Evolutionary conservation across 1,140 invertebrate species (phyloP).

Genomic region (Macrobrachium nipponense): DNA sequence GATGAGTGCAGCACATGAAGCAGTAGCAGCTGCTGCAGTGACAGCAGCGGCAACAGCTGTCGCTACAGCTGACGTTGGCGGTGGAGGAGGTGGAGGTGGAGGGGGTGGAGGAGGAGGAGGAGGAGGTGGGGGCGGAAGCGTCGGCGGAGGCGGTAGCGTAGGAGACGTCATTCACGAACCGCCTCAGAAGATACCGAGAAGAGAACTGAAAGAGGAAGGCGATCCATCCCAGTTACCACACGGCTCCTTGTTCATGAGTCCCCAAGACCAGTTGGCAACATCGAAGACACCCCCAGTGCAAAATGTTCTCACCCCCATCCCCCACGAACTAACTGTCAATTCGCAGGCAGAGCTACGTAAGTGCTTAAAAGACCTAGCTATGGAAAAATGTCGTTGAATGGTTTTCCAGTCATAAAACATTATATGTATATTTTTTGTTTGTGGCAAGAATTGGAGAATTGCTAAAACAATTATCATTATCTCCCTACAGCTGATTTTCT

Average conservation of each 20-base stretch:
- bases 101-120: not conserved
- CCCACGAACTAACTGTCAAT: slow-evolving; percentile 62
- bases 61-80: not conserved
- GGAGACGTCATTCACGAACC: slow-evolving; percentile 19
- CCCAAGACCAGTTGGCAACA: slow-evolving; percentile 49
- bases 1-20: slow-evolving; percentile 56
- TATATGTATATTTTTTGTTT: not conserved
- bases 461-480: not conserved
- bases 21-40: slow-evolving; percentile 28
- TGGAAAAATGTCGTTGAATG: no score
- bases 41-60: slow-evolving; percentile 24
- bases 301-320: slow-evolving; percentile 60
- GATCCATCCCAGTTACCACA: slow-evolving; percentile 31
- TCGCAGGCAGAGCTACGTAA: slow-evolving; percentile 62
- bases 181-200: slow-evolving; percentile 31
- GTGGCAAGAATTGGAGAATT: not conserved
- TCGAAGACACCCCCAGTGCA: slow-evolving; percentile 30
- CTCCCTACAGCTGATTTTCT: slow-evolving; percentile 60
- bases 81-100: slow-evolving; percentile 16
- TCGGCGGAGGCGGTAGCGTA: not conserved
- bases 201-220: slow-evolving; percentile 32
- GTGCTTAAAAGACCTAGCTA: not conserved
- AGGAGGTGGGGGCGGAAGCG: not conserved
- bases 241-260: slow-evolving; percentile 37
- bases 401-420: not conserved